Conservation (phyloP, 37 sponge, comb jelly and placozoan genomes). For the Sycon ciliatum region DNA sequence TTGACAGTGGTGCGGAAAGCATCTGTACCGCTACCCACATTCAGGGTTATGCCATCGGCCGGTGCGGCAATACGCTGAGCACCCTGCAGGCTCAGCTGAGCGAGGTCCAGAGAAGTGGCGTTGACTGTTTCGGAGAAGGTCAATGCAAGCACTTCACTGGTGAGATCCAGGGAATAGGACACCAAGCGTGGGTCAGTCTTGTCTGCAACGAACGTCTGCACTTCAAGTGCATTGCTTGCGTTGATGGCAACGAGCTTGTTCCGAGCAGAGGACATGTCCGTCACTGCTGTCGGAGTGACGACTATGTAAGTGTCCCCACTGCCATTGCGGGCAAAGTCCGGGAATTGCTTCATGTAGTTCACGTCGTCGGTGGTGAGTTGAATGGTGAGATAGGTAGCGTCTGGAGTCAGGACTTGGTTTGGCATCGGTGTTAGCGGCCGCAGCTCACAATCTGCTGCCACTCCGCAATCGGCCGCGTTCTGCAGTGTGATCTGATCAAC, state of each 20-base stretch:
- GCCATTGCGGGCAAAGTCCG: not conserved
- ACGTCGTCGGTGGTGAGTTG: not conserved
- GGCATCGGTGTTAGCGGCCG: no score
- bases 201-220: constrained; percentile 34
- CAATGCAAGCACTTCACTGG: constrained; percentile 43
- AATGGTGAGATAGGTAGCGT: not conserved
- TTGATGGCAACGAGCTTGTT: constrained; percentile 65
- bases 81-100: constrained; percentile 35
- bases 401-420: no score
- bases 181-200: constrained; percentile 30
- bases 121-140: constrained; percentile 76
- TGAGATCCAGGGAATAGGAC: constrained; percentile 53
- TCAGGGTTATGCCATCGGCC: no score
- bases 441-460: no score
- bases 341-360: constrained; percentile 10
- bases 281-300: constrained; percentile 37
- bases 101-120: constrained; percentile 24
- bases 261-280: no score
- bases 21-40: no score
- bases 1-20: not conserved
- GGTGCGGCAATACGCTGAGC: no score
- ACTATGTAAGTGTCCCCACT: constrained; percentile 56
- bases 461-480: constrained; percentile 15
- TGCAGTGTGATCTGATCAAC: constrained; percentile 34
- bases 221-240: constrained; percentile 64